These are phyloP conservation scores for Drosophila mimetica DNA, from an alignment of 2,888 invertebrate genomes.

Conservation along the genomic window DNA sequence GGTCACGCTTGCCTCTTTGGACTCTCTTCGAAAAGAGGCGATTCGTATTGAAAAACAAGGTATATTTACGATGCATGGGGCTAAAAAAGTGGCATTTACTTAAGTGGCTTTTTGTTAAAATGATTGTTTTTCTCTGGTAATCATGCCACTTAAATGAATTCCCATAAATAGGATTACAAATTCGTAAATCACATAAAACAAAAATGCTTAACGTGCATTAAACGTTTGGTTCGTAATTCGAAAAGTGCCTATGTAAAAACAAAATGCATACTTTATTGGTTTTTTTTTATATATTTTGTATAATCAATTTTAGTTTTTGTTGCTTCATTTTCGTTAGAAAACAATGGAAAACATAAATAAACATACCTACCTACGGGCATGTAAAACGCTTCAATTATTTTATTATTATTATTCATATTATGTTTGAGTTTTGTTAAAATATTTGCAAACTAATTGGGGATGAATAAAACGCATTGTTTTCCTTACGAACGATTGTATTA, in stretches of 20 bases:
- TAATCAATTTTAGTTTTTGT: constrained; percentile 31
- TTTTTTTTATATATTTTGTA: constrained; percentile 12
- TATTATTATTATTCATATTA: constrained; percentile 35
- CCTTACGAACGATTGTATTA: constrained; percentile 46
- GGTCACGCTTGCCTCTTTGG: constrained; percentile 34
- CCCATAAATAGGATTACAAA: constrained; percentile 6
- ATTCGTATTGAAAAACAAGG: constrained; percentile 10
- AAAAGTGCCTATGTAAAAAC: constrained; percentile 41
- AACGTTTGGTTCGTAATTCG: constrained; percentile 25
- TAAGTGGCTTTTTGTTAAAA: constrained; percentile 22
- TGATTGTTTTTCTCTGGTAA: neutral
- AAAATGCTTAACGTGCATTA: constrained; percentile 29
- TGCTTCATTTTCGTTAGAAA: constrained; percentile 21
- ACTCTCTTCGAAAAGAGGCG: constrained; percentile 14
- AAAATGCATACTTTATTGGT: constrained; percentile 33
- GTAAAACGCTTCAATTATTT: constrained; percentile 48
- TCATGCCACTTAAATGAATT: constrained; percentile 37
- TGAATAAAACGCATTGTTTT: constrained; percentile 49
- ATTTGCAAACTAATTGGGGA: constrained; percentile 44
- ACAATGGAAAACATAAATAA: constrained; percentile 36
- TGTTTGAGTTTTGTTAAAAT: constrained; percentile 25
- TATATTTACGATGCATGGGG: constrained; percentile 18
- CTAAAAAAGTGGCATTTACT: constrained; percentile 8
- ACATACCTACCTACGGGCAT: constrained; percentile 65
- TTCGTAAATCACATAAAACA: constrained; percentile 32